These are phyloP conservation scores for Timema podura DNA, from an alignment of 2,888 invertebrate species.

Conservation along the genomic window DNA sequence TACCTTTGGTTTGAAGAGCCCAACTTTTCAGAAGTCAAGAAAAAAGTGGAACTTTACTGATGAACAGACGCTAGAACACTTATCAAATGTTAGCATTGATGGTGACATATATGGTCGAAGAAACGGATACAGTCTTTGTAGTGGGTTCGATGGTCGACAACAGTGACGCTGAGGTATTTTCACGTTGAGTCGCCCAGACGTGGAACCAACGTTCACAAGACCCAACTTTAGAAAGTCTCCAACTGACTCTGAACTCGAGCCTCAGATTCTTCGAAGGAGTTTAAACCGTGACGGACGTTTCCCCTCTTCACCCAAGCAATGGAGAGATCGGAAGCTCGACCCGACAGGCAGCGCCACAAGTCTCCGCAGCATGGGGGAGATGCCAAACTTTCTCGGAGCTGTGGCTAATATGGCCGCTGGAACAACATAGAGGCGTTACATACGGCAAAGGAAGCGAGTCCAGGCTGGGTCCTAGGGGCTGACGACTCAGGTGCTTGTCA, in stretches of 20 bases:
- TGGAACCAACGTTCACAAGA: neutral
- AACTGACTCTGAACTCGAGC: neutral
- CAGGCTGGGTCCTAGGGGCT: constrained; percentile 41
- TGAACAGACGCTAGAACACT: too few relatives aligned
- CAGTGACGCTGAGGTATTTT: neutral
- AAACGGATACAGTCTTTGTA: neutral
- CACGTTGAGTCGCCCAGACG: neutral
- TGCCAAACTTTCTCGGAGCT: constrained; percentile 37
- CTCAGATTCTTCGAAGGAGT: neutral
- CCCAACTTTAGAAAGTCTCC: neutral
- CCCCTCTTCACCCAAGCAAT: too few relatives aligned
- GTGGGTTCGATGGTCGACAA: neutral
- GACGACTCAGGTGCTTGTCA: constrained; percentile 33
- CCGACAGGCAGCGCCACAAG: constrained; percentile 31
- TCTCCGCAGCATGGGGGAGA: constrained; percentile 39
- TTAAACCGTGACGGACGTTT: neutral
- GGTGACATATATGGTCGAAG: too few relatives aligned
- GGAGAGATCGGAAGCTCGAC: too few relatives aligned
- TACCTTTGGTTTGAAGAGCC: too few relatives aligned
- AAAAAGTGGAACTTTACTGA: too few relatives aligned
- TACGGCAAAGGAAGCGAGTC: neutral
- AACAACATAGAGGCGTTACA: constrained; percentile 34
- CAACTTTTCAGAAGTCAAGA: too few relatives aligned
- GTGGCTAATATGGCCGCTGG: constrained; percentile 41
- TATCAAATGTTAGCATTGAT: too few relatives aligned